Base-by-base conservation (phyloP, 2,888 invertebrate species). In the Aphidius colemani region DNA sequence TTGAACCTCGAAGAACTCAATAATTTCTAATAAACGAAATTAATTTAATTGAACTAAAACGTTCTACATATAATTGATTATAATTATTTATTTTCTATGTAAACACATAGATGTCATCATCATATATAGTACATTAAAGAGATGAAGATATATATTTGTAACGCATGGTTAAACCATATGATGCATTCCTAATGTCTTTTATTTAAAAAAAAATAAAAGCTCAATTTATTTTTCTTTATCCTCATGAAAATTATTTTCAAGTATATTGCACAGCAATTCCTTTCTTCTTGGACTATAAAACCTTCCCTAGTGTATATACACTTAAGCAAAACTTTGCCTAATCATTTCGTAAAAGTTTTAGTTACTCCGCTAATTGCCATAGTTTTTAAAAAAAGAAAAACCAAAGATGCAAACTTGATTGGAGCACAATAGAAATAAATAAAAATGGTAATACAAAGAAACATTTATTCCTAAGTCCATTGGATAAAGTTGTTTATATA, bases 301-400 rank as follows among this genome's bases (percentile, higher is more conserved):
- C 13, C 13, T 13, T 13, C 48, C 48, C 48, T 48, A 13, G 11
- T 10, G 13, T 13, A 13, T 13, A 11, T 48, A 13, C 48, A 7
- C 13, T 13, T 13, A 1, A 7, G 9, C 7, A 48, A 48, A 5
- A 7, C 48, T 13, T 48, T 48, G 13, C 48, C 11, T 74, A 74
- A 76, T 75, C 73, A 75, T 76, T 77, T 8, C 73, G 74, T 74
- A 67, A 71, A 75, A 76, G 71, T 76, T 77, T 74, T 67, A 60
- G 71, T 71, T 71, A 70, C 69, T 68, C 67, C 65, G 69, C 71
- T 75, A 76, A 78, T 77, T 75, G 76, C 71, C 13, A 13, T 40
- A 13, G 13, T 41, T 53, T 11, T 11, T 30, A 30, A 30, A 30
- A 30, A 30, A 30, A 5, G 6, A 43, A 18, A 13, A 50, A 30